A percentile compares a stretch with the other conserved stretches of the same genome.
These are phyloP conservation scores for Ips typographus DNA, from an alignment of 1,140 invertebrate species.

Conservation along the genomic window DNA sequence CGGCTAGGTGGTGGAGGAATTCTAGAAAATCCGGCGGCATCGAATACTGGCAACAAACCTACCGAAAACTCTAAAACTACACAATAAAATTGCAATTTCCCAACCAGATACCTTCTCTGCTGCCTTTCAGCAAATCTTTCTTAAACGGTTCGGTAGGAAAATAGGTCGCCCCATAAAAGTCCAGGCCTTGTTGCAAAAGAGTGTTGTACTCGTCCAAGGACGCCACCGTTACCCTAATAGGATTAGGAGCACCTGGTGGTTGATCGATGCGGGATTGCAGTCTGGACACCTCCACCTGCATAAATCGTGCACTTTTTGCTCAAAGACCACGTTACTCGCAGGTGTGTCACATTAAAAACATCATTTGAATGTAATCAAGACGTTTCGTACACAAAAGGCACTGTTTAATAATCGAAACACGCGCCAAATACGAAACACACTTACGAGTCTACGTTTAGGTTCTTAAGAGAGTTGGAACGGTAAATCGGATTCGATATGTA, in stretches of 20 bases:
- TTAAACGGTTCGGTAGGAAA: slow-evolving; percentile 77
- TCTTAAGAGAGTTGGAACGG: slow-evolving; percentile 25
- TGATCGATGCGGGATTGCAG: slow-evolving; percentile 55
- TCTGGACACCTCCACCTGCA: slow-evolving; percentile 55
- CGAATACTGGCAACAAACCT: slow-evolving; percentile 75
- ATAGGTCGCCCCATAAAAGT: slow-evolving; percentile 83
- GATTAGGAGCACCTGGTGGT: slow-evolving; percentile 55
- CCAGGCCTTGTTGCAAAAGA: slow-evolving; percentile 76
- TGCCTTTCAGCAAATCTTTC: slow-evolving; percentile 60
- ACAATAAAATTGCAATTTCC: slow-evolving; percentile 1
- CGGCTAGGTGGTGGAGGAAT: slow-evolving; percentile 75
- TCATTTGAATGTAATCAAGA: background rate
- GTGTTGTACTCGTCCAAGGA: slow-evolving; percentile 78
- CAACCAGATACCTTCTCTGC: slow-evolving; percentile 59
- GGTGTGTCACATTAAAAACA: background rate
- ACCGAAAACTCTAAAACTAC: slow-evolving; percentile 6
- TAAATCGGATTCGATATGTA: slow-evolving; percentile 33
- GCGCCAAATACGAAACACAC: slow-evolving; percentile 13
- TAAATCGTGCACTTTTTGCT: too few species aligned
- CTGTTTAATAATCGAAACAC: slow-evolving; percentile 3
- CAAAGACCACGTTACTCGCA: background rate
- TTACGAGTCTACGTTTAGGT: slow-evolving; percentile 21
- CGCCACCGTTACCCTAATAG: slow-evolving; percentile 74
- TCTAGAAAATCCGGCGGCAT: slow-evolving; percentile 76
- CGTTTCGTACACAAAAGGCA: background rate